Base-by-base conservation (phyloP, 2,888 invertebrate genomes). In the Pemphredon lugubris region DNA sequence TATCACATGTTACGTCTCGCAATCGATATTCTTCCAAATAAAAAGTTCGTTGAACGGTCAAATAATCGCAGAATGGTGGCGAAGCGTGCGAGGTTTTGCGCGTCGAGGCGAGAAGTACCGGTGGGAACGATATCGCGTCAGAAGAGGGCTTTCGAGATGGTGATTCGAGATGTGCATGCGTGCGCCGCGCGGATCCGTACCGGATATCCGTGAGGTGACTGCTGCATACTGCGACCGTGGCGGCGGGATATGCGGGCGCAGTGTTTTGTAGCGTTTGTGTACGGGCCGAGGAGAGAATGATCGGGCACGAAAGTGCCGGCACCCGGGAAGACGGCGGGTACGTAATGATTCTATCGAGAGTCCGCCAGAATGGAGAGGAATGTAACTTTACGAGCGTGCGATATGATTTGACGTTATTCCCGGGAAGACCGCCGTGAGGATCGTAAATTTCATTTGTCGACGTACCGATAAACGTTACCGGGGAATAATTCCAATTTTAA, bases 171-270 rank as follows among this genome's bases (percentile, higher is more conserved):
- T 58, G 71, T 23, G 51, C 48, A 59, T 68, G 69, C 63, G 60
- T 60, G 67, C 37, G 70, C 48, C 57, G 67, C 34, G 44, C 58
- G 51, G 73, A 82, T 81, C 81, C 68, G 73, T 79, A 85, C 87
- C 87, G 87, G 87, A 87, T 87, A 87, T 87, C 86, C 86, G 87
- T 82, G 85, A 85, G 81, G 81, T 81, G 85, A 84, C 83, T 80
- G 79, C 73, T 60, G 39, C 58, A 26, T 21, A 34, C 21, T 44
- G 39, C 23, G 21, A 59, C 39, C 48, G 57, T 37, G 42, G 57
- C 70, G 76, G 63, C 77, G 79, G 77, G 73, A 81, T 79, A 86
- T 86, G 86, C 87, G 87, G 87, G 86, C 79, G 70, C 76, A 78
- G 77, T 84, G 82, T 87, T 42, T n/a, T 37, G n/a, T 9, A 2